Base-by-base conservation (phyloP, 2,113 vertebrate species). In the Falcunculus frontatus region DNA sequence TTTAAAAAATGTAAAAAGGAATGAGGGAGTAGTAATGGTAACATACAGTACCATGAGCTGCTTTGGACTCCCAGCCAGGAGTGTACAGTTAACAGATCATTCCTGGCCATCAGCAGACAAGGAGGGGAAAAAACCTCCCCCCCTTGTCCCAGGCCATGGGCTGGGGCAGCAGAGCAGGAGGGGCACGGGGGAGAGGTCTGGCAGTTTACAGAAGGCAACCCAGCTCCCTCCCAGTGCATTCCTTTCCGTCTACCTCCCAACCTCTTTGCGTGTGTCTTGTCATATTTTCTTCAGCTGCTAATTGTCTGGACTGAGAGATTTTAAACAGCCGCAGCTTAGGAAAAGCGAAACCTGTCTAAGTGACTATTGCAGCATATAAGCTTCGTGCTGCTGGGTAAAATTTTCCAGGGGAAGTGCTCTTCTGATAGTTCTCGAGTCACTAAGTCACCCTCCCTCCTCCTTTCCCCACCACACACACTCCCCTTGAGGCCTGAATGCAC, bases 11-110 rank as follows among this genome's bases (percentile, higher is more conserved):
- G 97, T 77, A 91, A 95, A 96, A 98, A 98, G 98, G 99, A 99
- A 99, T 99, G 99, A 99, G 98, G 99, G 99, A 99, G 99, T 98
- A 98, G 94, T 95, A 98, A 97, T 96, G 98, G 99, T 99, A 99
- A 99, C 99, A 99, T 97, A 98, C 98, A 97, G 99, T 99, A 99
- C 99, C 99, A 99, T 98, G 98, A 99, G 98, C 98, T 96, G 98
- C 96, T 97, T 84, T 96, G 96, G 98, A 98, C 98, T 98, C 98
- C 98, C 98, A 96, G 98, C 96, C 98, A 98, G 98, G 96, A 96
- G 93, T 95, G 95, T 98, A 97, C 97, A 97, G 98, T 97, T 97
- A 97, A 98, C 96, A 98, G 97, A 98, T 98, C 98, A 97, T 97
- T 98, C 97, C 97, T 92, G 97, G 98, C 98, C 98, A 97, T 97